Conservation (phyloP, 1,140 invertebrate genomes). For the Maniola jurtina region DNA sequence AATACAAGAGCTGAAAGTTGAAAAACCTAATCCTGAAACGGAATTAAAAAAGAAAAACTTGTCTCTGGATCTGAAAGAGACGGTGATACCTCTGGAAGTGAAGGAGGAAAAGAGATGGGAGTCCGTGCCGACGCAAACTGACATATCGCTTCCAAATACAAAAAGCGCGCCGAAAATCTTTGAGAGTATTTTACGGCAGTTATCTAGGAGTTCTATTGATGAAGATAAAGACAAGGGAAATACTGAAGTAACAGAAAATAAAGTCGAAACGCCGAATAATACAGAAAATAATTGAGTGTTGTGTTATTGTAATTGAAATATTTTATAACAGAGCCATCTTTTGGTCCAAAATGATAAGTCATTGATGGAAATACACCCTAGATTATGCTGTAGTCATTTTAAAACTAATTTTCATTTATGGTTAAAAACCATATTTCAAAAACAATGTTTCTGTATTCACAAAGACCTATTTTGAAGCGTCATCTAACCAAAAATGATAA, state of each 20-base stretch:
- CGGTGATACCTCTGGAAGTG: constrained; percentile 48
- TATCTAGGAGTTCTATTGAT: constrained; percentile 60
- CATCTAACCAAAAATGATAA: too few relatives aligned
- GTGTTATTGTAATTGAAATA: not conserved
- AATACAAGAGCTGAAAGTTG: constrained; percentile 35
- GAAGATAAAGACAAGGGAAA: constrained; percentile 27
- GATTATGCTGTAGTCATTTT: too few relatives aligned
- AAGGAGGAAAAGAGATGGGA: constrained; percentile 60
- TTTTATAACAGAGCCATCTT: not conserved
- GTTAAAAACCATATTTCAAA: too few relatives aligned
- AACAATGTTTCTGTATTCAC: too few relatives aligned
- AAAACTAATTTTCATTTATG: too few relatives aligned
- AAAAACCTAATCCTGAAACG: constrained; percentile 35
- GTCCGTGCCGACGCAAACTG: constrained; percentile 64
- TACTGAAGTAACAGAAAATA: constrained; percentile 15
- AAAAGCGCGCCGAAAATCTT: constrained; percentile 71
- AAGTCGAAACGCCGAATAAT: constrained; percentile 11
- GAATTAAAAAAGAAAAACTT: constrained; percentile 55
- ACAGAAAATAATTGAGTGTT: not conserved
- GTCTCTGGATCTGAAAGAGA: constrained; percentile 60
- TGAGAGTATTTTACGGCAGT: constrained; percentile 65
- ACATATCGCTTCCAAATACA: constrained; percentile 69
- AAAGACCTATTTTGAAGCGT: too few relatives aligned
- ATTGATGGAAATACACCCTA: too few relatives aligned
- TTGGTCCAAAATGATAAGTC: too few relatives aligned